A percentile compares a stretch with the other conserved stretches of the same genome.
phyloP scores from a whole-genome alignment of 2,797 vertebrate genomes.

The Tamandua tetradactyla region DNA sequence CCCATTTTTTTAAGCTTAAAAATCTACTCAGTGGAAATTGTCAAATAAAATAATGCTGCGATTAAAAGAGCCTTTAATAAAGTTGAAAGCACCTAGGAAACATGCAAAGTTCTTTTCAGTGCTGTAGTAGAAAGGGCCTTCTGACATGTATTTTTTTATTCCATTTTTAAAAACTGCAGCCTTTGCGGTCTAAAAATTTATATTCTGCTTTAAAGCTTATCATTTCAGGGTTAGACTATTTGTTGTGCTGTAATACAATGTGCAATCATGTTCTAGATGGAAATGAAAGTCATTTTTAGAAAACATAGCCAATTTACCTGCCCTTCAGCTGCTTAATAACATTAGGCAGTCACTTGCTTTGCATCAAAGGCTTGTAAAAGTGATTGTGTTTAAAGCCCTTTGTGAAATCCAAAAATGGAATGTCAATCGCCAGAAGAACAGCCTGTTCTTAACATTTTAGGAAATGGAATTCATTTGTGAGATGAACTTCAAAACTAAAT shows the following conservation, averaged over 20 bases:
- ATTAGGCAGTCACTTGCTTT: slow-evolving; percentile 81
- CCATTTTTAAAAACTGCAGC: neutral
- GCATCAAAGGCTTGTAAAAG: slow-evolving; percentile 78
- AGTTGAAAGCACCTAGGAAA: slow-evolving; percentile 60
- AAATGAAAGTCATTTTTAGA: slow-evolving; percentile 83
- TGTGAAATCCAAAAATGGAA: slow-evolving; percentile 83
- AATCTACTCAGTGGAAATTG: slow-evolving; percentile 63
- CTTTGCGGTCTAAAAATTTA: slow-evolving; percentile 63
- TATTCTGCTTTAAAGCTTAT: slow-evolving; percentile 77
- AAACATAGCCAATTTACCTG: slow-evolving; percentile 83
- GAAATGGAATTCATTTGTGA: slow-evolving; percentile 76
- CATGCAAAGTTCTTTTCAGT: slow-evolving; percentile 63
- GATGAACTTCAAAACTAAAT: slow-evolving; percentile 77
- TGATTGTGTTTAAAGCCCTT: slow-evolving; percentile 83
- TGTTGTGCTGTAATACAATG: slow-evolving; percentile 73
- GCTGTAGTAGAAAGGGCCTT: slow-evolving; percentile 59
- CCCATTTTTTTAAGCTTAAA: slow-evolving; percentile 61
- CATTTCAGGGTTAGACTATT: slow-evolving; percentile 72
- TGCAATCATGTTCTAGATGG: slow-evolving; percentile 77
- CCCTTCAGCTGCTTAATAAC: slow-evolving; percentile 83
- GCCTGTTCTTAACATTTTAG: slow-evolving; percentile 79
- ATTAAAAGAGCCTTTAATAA: slow-evolving; percentile 72
- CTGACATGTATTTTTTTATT: slow-evolving; percentile 26
- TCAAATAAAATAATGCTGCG: slow-evolving; percentile 62
- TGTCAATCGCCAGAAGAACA: slow-evolving; percentile 82